phyloP scores from a whole-genome alignment of 2,797 vertebrate species.

The Sebastolobus alascanus region DNA sequence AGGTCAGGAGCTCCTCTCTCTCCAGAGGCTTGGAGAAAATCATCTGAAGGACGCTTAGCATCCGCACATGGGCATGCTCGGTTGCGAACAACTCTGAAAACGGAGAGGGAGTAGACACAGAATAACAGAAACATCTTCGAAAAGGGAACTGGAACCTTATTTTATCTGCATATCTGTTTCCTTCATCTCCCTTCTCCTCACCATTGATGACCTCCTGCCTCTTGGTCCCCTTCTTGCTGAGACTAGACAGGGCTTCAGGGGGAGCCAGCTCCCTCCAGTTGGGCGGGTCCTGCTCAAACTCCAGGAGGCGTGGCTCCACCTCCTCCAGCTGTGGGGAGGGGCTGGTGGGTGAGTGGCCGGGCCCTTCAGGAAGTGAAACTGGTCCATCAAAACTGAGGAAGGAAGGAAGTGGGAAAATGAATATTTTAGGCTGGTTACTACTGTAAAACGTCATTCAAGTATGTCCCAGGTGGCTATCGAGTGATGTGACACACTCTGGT shows the following conservation, averaged over 20 bases:
- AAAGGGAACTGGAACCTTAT: not conserved
- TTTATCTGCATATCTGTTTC: not conserved
- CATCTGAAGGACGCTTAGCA: constrained; percentile 92
- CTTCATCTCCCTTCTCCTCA: constrained; percentile 67
- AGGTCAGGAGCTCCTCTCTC: constrained; percentile 79
- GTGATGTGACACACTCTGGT: not conserved
- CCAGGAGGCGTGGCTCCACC: constrained; percentile 87
- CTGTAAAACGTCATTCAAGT: not conserved
- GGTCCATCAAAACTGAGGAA: constrained; percentile 69
- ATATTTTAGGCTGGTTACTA: not conserved
- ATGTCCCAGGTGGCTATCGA: constrained; percentile 8
- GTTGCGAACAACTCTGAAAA: constrained; percentile 91
- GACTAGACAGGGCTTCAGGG: constrained; percentile 80
- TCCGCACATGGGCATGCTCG: constrained; percentile 92
- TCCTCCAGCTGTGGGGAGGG: constrained; percentile 86
- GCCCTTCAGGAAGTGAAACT: constrained; percentile 62
- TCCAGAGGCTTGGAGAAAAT: constrained; percentile 91
- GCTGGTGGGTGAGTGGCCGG: constrained; percentile 71
- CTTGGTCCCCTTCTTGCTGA: constrained; percentile 91
- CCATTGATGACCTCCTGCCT: constrained; percentile 95
- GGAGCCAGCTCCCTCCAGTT: constrained; percentile 90
- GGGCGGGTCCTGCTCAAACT: constrained; percentile 90
- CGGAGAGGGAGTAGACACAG: not conserved
- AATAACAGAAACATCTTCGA: not conserved
- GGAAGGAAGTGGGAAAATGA: not conserved